These are phyloP conservation scores for Halcyon badia DNA, from an alignment of 2,797 vertebrate species.

Conservation along the genomic window DNA sequence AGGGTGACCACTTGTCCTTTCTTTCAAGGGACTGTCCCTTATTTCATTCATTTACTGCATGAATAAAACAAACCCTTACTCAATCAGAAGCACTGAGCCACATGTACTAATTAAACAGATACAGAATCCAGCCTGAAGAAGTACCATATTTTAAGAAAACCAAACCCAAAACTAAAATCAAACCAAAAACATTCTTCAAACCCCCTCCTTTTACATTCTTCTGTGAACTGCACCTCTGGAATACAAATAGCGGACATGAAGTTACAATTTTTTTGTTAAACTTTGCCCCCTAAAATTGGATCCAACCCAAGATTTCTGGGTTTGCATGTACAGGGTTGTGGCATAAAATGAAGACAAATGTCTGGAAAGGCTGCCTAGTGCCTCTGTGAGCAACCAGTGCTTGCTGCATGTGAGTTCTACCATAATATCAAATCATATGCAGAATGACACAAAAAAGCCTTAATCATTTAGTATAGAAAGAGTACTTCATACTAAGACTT, in stretches of 20 bases:
- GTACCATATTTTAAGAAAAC: neutral
- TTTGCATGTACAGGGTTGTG: neutral
- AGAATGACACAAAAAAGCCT: no score
- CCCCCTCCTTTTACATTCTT: neutral
- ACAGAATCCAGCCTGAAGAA: neutral
- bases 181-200: neutral
- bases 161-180: neutral
- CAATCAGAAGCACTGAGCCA: neutral
- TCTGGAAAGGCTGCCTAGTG: neutral
- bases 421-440: rapidly evolving
- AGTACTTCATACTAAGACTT: neutral
- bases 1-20: neutral
- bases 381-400: neutral
- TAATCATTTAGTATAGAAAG: neutral
- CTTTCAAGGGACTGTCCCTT: neutral
- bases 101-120: neutral
- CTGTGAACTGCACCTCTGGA: neutral
- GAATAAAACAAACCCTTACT: neutral
- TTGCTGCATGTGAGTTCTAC: neutral
- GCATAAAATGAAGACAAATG: neutral
- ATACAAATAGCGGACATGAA: neutral
- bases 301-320: neutral
- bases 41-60: neutral
- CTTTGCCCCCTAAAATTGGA: neutral
- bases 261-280: neutral